Evolutionary conservation across 2,797 vertebrate species (phyloP), one percentile per base, ranked within the genome.

Genomic region (Cetoscarus ocellatus): DNA sequence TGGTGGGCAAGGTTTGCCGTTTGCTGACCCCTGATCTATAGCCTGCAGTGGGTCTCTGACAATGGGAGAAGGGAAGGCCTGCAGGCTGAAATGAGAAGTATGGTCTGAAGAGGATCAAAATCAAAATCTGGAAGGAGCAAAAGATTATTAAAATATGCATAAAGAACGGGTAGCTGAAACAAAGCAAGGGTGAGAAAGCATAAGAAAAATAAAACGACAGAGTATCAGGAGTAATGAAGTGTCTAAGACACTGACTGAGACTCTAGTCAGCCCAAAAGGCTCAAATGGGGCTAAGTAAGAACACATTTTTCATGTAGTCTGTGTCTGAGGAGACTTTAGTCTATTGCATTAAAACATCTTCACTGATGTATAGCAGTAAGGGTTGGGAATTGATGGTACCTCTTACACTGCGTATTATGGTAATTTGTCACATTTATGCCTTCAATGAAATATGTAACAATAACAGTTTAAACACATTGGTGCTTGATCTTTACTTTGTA

Each of bases 211-310:
- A 40, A 40, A 40, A 40, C 3, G 59, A 39, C 9, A 58, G 70
- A 62, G 1, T 9, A 56, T 43, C 62, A 57, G 18, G 67, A 15
- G 57, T 71, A 75, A 77, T 77, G 71, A 73, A 74, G 69, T 77
- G 69, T 47, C 27, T 27, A 27, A n/a, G n/a, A n/a, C n/a, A n/a
- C n/a, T n/a, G n/a, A n/a, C n/a, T n/a, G n/a, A 79, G 61, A 47
- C 59, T 17, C 40, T 59, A 45, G 56, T 75, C 43, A 35, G 55
- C 52, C 66, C 40, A 51, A 36, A 77, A 62, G 56, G 47, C 54
- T 19, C 47, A 17, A 71, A 66, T n/a, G 36, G 7, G 39, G 34
- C 1, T 1, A 60, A 52, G 35, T 75, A 61, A 10, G 11, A 11
- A 38, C 10, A 40, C 53, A 67, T 83, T 66, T 70, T 52, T 78